Evolutionary conservation across 2,113 vertebrate species (phyloP).

Genomic region (Myocastor coypus): DNA sequence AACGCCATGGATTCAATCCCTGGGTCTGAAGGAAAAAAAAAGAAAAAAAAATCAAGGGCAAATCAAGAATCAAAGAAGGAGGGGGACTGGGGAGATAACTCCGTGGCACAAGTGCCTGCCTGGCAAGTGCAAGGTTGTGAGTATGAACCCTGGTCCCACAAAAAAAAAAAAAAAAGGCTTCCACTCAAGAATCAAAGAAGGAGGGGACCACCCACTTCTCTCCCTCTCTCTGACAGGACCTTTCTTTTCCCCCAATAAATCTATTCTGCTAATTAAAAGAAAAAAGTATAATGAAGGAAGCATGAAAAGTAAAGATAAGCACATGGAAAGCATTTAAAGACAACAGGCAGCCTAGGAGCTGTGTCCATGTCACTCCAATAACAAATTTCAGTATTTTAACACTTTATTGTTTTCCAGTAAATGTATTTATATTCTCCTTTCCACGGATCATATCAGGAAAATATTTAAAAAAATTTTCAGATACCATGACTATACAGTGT

Average conservation of each 20-base stretch:
- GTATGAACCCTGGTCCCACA: neutral
- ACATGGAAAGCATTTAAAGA: neutral
- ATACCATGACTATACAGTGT: neutral
- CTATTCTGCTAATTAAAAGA: too few species aligned
- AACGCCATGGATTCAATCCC: neutral
- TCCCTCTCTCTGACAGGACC: too few species aligned
- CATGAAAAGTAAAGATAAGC: neutral
- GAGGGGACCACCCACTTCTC: too few species aligned
- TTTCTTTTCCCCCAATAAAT: too few species aligned
- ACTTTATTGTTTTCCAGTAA: neutral
- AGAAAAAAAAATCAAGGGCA: neutral
- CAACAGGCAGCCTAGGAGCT: neutral
- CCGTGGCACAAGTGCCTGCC: too few species aligned
- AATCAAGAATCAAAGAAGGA: neutral
- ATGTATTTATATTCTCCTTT: neutral
- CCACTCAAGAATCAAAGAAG: too few species aligned
- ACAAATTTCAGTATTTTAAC: constrained; percentile 28
- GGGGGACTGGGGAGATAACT: too few species aligned
- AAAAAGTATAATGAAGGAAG: too few species aligned
- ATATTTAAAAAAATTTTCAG: constrained; percentile 45
- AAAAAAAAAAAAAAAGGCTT: too few species aligned
- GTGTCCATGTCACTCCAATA: neutral
- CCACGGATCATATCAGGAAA: neutral
- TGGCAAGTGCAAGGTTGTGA: too few species aligned
- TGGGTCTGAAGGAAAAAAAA: neutral